Evolutionary conservation across 2,888 invertebrate genomes (phyloP).

Genomic region (Choristoneura rosaceana): DNA sequence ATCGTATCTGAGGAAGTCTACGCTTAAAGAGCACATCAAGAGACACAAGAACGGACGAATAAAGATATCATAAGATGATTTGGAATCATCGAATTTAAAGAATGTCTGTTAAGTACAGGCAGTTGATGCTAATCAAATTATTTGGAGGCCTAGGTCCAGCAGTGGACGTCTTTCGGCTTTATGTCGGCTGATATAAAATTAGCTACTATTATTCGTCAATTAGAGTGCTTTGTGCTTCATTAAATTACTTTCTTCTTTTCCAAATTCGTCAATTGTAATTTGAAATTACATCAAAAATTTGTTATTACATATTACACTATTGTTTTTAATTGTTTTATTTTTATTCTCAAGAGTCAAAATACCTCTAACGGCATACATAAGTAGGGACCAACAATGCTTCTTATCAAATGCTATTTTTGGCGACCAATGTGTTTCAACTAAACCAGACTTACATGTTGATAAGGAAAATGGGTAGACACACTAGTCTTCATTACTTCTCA

Average conservation of each 20-base stretch:
- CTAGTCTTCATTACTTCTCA: no score
- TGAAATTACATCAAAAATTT: background rate
- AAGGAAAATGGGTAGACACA: no score
- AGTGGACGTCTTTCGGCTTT: no score
- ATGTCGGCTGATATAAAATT: background rate
- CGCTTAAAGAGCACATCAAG: constrained; percentile 39
- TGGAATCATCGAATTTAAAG: background rate
- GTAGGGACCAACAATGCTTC: no score
- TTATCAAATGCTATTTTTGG: no score
- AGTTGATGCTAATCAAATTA: background rate
- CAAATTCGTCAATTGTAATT: background rate
- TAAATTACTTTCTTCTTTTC: background rate
- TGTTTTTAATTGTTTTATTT: background rate
- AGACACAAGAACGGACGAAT: constrained; percentile 22
- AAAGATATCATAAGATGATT: constrained; percentile 10
- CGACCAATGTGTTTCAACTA: no score
- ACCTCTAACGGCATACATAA: no score
- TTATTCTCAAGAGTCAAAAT: no score
- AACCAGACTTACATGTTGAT: no score
- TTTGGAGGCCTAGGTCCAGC: no score
- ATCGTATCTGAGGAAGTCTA: constrained; percentile 52
- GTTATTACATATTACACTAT: background rate
- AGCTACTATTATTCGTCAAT: background rate
- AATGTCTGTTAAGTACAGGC: background rate
- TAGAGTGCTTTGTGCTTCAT: background rate